Evolutionary conservation across 92 coral and sea anemone genomes (phyloP), one percentile per base, ranked within the genome.

Genomic region (Parazoanthus swiftii): DNA sequence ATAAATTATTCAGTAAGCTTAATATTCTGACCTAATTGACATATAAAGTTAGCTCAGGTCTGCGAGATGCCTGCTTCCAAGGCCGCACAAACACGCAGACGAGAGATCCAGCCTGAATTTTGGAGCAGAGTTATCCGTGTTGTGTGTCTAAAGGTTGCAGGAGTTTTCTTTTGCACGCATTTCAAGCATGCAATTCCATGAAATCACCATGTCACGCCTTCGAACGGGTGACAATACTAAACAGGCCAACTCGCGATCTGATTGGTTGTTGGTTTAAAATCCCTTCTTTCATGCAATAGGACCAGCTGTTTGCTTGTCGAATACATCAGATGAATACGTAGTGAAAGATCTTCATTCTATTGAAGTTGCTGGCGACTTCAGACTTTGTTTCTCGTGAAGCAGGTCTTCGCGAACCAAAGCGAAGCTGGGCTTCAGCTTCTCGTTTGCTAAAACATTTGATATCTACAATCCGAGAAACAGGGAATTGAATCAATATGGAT

Each of bases 321-420:
- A 63, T 81, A 94, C 89, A 88, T 93, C 95, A 91, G 91, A 90
- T 88, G 91, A 89, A 84, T 85, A 68, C 89, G 91, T 88, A 78
- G 88, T 85, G 81, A 90, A 81, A 86, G 73, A 80, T 86, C 86
- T 89, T 91, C 91, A 89, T 92, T 90, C 92, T 91, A 88, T 91
- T 71, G 98, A 89, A 91, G 95, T 95, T 91, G 98, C 98, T 72
- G 98, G 98, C 98, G 96, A 95, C 95, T 95, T 94, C 94, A 88
- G 66, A 80, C 50, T 56, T 79, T 87, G 51, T 77, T 48, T 54
- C 54, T 54, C 89, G 85, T 39, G 98, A 94, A 94, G 95, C 98
- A 91, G 95, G 98, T 77, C 98, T 91, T 93, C 92, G 81, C 79
- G 74, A 25, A 35, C 79, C 79, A 9, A 68, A 86, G 77, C 92